Evolutionary conservation across 2,888 invertebrate species (phyloP), one percentile per base, ranked within the genome.

Genomic region (Agonum fuliginosum): DNA sequence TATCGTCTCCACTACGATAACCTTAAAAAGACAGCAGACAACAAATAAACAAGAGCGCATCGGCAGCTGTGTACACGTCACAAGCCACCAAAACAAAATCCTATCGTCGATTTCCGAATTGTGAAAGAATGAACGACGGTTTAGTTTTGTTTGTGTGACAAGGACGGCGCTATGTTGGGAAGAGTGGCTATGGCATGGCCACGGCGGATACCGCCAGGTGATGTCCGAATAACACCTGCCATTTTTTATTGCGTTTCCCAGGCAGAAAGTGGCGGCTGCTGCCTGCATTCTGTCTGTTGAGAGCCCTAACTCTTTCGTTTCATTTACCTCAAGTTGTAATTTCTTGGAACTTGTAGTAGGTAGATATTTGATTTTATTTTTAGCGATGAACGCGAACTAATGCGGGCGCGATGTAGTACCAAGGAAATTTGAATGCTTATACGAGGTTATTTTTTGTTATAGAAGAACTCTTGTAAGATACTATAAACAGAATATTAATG

Each of bases 211-310:
- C 30, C 41, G 75, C 75, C 75, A 75, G 75, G 75, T 75, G 75
- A 75, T 75, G 67, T 48, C 65, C 75, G 67, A 75, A 67, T 75
- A 75, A 67, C 75, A 75, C 75, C 75, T 75, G 75, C 75, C 75
- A 75, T 75, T 75, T 75, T 75, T 75, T 75, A 75, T 75, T 67
- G 75, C 75, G 48, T 62, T 74, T 62, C 37, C 62, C 37, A 58
- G 46, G 27, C 62, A 30, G 58, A 62, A 62, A 62, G 58, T 51
- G 51, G 51, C 51, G 22, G 51, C 51, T 51, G 51, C 22, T 51
- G 51, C 51, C 51, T 51, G 51, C 51, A 51, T 51, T n/a, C 58
- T 24, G 30, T 0, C 27, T 62, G 17, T 62, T 54, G 24, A 62
- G 27, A 6, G 14, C 17, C 58, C 30, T 17, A 62, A 62, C 58